Base-by-base conservation (phyloP, 2,113 vertebrate genomes). In the Ctenodactylus gundi region DNA sequence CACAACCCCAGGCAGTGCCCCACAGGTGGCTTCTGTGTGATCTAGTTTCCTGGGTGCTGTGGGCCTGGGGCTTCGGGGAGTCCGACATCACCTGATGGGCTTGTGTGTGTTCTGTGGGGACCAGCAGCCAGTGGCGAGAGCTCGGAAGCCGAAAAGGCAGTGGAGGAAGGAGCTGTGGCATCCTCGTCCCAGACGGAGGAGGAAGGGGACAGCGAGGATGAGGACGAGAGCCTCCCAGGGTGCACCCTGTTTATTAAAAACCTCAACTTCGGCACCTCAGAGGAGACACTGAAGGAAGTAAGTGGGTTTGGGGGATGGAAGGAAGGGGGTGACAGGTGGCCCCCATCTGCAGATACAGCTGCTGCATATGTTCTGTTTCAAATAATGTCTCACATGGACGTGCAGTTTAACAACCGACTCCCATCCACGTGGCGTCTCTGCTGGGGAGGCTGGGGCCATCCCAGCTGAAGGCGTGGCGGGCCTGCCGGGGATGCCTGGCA, bases 201-300 rank as follows among this genome's bases (percentile, higher is more conserved):
- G 0, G 95, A 93, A 1, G 96, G 95, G 1, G 98, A 98, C 0
- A 98, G 99, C 0, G 99, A 99, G 0, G 99, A 99, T 0, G 99
- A 99, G 0, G 99, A 99, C 0, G 98, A 99, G 94, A 97, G 96
- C 58, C 67, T 97, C 88, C 98, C 99, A 6, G 99, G 99, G 1
- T 99, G 99, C 77, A 99, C 99, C 0, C 98, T 99, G 81, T 99
- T 99, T 89, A 97, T 99, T 83, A 99, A 99, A 97, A 99, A 99
- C 95, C 98, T 99, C 73, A 99, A 99, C 97, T 99, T 99, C 94
- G 97, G 92, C 97, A 99, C 99, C 0, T 99, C 98, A 0, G 99
- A 99, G 96, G 99, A 99, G 86, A 99, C 98, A 0, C 97, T 99
- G 96, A 98, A 94, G 41, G 98, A 95, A 68, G 98, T 98, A 73